A percentile compares a stretch with the other conserved stretches of the same genome.
Conservation (phyloP, 1,140 invertebrate genomes). For the Berghia stephanieae region DNA sequence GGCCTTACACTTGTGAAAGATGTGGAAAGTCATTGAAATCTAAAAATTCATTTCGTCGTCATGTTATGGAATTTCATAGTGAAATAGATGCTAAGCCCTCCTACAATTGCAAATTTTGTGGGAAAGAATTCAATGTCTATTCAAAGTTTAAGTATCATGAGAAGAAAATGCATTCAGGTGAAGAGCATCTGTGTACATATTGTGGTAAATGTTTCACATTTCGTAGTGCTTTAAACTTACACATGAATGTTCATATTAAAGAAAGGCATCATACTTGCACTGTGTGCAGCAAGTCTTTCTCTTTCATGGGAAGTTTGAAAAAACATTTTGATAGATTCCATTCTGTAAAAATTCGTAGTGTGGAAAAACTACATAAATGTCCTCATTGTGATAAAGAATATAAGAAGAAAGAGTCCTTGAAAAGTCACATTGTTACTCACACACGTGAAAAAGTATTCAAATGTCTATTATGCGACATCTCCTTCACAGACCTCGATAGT, state of each 20-base stretch:
- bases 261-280: slow-evolving; percentile 74
- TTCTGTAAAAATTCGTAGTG: slow-evolving; percentile 92
- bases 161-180: slow-evolving; percentile 81
- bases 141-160: slow-evolving; percentile 33
- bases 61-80: too few relatives aligned
- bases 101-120: slow-evolving; percentile 92
- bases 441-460: too few relatives aligned
- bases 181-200: slow-evolving; percentile 69
- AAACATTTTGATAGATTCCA: too few relatives aligned
- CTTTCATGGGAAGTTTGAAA: slow-evolving; percentile 89
- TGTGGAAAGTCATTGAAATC: too few relatives aligned
- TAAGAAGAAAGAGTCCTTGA: neutral
- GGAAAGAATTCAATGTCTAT: slow-evolving; percentile 81
- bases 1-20: too few relatives aligned
- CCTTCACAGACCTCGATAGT: too few relatives aligned
- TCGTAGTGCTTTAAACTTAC: slow-evolving; percentile 90
- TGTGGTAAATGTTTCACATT: slow-evolving; percentile 68
- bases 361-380: slow-evolving; percentile 76
- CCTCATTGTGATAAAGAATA: slow-evolving; percentile 5
- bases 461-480: too few relatives aligned
- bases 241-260: slow-evolving; percentile 61
- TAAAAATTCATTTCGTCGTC: too few relatives aligned
- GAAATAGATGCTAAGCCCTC: too few relatives aligned
- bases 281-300: slow-evolving; percentile 93
- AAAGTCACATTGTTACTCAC: neutral